Conservation (phyloP, 2,113 vertebrate species). For the Nothocercus nigrocapillus region DNA sequence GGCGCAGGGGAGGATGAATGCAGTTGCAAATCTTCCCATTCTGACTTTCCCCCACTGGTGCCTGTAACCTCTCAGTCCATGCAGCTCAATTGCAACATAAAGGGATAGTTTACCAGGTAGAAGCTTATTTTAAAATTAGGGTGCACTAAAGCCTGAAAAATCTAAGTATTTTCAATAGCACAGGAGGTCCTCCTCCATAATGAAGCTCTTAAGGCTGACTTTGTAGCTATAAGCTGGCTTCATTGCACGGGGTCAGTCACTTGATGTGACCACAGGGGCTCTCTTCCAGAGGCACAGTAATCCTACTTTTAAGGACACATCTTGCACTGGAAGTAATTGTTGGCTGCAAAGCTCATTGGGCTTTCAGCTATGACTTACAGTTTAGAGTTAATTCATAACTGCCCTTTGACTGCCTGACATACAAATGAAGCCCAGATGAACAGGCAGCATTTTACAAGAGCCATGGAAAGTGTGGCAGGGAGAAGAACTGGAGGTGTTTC, state of each 20-base stretch:
- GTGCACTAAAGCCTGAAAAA: not conserved
- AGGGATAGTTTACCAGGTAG: not conserved
- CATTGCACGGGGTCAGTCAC: fast-evolving
- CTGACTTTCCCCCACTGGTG: not conserved
- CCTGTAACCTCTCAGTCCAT: not conserved
- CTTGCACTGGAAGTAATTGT: not conserved
- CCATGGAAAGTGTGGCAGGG: fast-evolving
- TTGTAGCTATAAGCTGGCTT: not conserved
- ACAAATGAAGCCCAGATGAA: not conserved
- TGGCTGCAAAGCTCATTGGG: not conserved
- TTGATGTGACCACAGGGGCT: not conserved
- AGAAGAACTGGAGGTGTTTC: not conserved
- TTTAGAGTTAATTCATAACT: not conserved
- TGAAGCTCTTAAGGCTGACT: not conserved
- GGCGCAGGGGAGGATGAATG: not conserved
- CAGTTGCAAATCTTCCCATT: not conserved
- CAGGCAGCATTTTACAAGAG: not conserved
- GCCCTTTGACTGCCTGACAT: not conserved
- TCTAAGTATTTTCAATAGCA: not conserved
- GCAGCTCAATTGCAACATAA: not conserved
- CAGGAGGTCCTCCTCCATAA: not conserved
- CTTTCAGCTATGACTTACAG: not conserved
- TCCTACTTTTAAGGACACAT: not conserved
- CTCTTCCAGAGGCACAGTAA: not conserved
- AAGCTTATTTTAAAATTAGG: slow-evolving; percentile 1